phyloP scores from a whole-genome alignment of 2,888 invertebrate genomes.

The Idaea biselata region DNA sequence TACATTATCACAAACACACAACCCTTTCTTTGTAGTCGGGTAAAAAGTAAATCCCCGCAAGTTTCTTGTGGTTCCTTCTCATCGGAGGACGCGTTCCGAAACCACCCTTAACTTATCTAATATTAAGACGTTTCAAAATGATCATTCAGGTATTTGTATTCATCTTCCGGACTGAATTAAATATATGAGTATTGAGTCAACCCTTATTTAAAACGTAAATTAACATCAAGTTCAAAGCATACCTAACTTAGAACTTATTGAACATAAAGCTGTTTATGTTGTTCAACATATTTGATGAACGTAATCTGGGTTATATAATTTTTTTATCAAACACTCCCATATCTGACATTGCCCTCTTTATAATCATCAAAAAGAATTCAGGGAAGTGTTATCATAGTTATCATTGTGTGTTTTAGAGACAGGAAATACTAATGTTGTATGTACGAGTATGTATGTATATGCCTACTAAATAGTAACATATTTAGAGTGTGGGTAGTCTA shows the following conservation, averaged over 20 bases:
- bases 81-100: too few relatives aligned
- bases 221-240: background rate
- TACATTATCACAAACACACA: too few relatives aligned
- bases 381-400: conserved; percentile 53
- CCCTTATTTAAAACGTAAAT: too few relatives aligned
- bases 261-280: background rate
- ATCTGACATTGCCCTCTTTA: conserved; percentile 73
- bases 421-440: conserved; percentile 47
- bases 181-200: too few relatives aligned
- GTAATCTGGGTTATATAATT: background rate
- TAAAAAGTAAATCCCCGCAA: too few relatives aligned
- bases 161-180: too few relatives aligned
- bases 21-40: too few relatives aligned
- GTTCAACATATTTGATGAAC: background rate
- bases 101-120: too few relatives aligned
- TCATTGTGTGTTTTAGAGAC: conserved; percentile 36
- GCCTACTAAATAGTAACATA: conserved; percentile 11
- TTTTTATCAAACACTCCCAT: conserved; percentile 30
- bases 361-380: conserved; percentile 41
- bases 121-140: too few relatives aligned
- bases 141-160: too few relatives aligned
- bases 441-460: background rate
- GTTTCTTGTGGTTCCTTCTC: too few relatives aligned
- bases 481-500: background rate
- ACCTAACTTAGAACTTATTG: too few relatives aligned